Base-by-base conservation (phyloP, 2,113 vertebrate genomes). In the Phalacrocorax pelagicus region DNA sequence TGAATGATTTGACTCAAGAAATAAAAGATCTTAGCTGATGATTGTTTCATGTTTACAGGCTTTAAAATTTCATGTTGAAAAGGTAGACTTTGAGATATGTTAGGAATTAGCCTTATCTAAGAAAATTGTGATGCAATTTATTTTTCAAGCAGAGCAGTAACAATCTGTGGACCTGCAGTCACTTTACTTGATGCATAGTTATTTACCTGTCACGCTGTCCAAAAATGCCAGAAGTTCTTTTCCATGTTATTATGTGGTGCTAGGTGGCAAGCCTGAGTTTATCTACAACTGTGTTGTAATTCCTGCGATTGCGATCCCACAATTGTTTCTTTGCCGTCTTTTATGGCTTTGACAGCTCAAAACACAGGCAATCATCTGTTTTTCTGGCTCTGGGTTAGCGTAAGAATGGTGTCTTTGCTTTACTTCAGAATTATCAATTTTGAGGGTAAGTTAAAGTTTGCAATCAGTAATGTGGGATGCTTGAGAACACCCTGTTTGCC, bases 171-270 rank as follows among this genome's bases (percentile, higher is more conserved):
- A 21, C 10, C 4, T 26, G 11, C 40, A 61, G 30, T 71, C 17
- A 10, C 23, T 65, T 34, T 30, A 21, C 2, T 3, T 77, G 24
- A 29, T 58, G 12, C 1, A 1, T 47, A 59, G 32, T 63, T 0
- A 0, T 21, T 71, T 30, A 36, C 18, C 1, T 63, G n/a, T 71
- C 52, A 21, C 20, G 21, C 24, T 67, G 26, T 74, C 54, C 65
- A 36, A 90, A 80, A 70, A 40, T 69, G 30, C 12, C 40, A 49
- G 40, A 52, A 81, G 40, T 75, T 69, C 26, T 57, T 6, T 65
- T 82, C 40, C 2, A 0, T 49, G 11, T 80, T 82, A 27, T 12
- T 82, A 51, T 72, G 9, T 27, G 38, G 36, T 63, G 16, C 40
- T 91, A 57, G 14, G 20, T 73, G n/a, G 13, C 24, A 82, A 75